Conservation (phyloP, 2,113 vertebrate species). For the Dipodomys stephensi region DNA sequence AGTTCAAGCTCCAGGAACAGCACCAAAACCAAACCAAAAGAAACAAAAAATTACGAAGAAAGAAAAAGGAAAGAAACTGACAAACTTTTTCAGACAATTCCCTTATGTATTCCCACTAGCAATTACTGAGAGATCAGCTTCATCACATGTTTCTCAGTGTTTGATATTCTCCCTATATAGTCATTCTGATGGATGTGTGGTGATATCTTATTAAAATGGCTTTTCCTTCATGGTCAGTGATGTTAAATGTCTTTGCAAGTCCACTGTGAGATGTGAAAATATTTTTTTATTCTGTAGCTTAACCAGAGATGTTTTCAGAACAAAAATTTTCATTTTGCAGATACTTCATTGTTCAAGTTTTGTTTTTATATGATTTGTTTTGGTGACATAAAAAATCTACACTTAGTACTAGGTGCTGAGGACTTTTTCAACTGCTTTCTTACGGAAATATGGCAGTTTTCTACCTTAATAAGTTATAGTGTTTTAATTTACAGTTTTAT, state of each 20-base stretch:
- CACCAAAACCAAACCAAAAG: no score
- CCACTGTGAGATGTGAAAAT: neutral
- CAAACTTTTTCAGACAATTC: neutral
- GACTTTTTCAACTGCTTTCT: no score
- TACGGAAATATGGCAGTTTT: no score
- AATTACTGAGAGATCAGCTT: conserved; percentile 43
- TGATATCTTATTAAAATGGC: conserved; percentile 17
- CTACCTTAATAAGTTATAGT: no score
- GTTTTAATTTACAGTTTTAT: no score
- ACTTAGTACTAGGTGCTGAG: no score
- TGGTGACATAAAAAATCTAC: no score
- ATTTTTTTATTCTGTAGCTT: neutral
- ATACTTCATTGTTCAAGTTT: neutral
- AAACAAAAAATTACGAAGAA: no score
- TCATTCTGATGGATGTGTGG: conserved; percentile 24
- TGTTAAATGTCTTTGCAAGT: conserved; percentile 35
- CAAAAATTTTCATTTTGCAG: conserved; percentile 29
- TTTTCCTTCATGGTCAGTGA: conserved; percentile 34
- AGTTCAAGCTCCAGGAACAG: no score
- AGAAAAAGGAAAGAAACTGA: conserved; percentile 19
- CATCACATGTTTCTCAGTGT: conserved; percentile 32
- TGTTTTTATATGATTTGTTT: no score
- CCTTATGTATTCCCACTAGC: conserved; percentile 31
- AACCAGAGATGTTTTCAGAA: conserved; percentile 22
- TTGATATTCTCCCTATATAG: conserved; percentile 38